phyloP scores from a whole-genome alignment of 2,113 vertebrate species.

The Lasiurus cinereus region DNA sequence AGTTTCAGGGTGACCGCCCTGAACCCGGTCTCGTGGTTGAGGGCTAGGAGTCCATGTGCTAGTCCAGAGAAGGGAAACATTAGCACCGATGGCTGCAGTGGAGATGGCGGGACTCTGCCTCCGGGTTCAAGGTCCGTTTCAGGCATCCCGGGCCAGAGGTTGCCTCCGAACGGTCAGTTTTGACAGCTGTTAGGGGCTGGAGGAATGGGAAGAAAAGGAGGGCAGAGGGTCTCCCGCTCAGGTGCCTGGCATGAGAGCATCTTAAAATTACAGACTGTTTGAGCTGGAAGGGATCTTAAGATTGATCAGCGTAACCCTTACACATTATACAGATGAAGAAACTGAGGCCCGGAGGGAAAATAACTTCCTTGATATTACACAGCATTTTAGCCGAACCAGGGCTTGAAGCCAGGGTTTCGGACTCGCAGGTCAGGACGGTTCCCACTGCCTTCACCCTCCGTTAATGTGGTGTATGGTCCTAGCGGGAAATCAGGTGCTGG shows the following conservation, averaged over 20 bases:
- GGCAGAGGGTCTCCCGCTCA: conserved; percentile 5
- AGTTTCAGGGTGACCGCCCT: conserved; percentile 75
- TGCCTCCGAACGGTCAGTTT: conserved; percentile 53
- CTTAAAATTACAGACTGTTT: conserved; percentile 28
- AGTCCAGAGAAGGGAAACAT: conserved; percentile 73
- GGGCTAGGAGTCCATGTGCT: conserved; percentile 67
- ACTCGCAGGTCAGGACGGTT: conserved; percentile 11
- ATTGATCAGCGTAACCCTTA: background rate
- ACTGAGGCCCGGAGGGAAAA: conserved; percentile 14
- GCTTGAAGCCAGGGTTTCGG: conserved; percentile 31
- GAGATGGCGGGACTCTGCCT: conserved; percentile 64
- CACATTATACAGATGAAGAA: conserved; percentile 33
- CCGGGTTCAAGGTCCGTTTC: conserved; percentile 69
- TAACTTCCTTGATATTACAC: conserved; percentile 15
- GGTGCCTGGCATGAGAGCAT: background rate
- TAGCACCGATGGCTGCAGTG: conserved; percentile 49
- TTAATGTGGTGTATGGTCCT: background rate
- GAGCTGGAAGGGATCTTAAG: conserved; percentile 50
- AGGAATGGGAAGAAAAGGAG: conserved; percentile 32
- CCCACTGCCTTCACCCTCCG: background rate
- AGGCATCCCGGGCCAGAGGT: conserved; percentile 65
- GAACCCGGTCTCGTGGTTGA: conserved; percentile 69
- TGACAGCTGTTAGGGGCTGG: background rate
- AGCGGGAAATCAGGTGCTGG: conserved; percentile 22
- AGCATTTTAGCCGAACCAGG: conserved; percentile 31